Percentiles rank a stretch among this genome's conserved stretches.
Conservation (phyloP, 2,888 invertebrate species). For the Parasteatoda lunata region DNA sequence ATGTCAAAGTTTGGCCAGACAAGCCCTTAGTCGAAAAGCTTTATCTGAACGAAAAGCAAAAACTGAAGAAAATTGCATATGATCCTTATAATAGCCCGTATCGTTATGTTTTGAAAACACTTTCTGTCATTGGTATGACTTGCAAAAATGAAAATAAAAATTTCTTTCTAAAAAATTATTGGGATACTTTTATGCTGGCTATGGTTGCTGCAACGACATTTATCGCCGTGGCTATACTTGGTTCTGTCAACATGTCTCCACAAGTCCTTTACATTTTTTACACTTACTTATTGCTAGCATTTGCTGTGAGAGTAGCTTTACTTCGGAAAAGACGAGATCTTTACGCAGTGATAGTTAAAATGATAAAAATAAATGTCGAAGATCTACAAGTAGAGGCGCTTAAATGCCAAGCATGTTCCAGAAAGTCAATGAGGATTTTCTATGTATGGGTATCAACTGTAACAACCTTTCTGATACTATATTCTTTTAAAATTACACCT, state of each 20-base stretch:
- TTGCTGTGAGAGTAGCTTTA: not conserved
- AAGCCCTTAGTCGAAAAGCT: too few species aligned
- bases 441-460: not conserved
- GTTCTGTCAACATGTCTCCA: not conserved
- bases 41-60: too few species aligned
- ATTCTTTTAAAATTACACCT: not conserved
- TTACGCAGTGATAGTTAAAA: not conserved
- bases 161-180: not conserved
- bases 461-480: not conserved
- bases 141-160: not conserved
- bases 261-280: slow-evolving; percentile 21
- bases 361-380: not conserved
- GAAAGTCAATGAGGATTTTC: not conserved
- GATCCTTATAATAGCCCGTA: not conserved
- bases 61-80: too few species aligned
- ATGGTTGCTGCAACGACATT: not conserved
- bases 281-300: slow-evolving; percentile 11
- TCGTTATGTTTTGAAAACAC: slow-evolving; percentile 5
- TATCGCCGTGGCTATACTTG: not conserved
- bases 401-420: not conserved
- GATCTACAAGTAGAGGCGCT: not conserved
- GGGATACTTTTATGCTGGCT: slow-evolving; percentile 3
- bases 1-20: too few species aligned
- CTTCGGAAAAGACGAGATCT: not conserved
- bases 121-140: slow-evolving; percentile 11